These are phyloP conservation scores for Synanthedon tipuliformis DNA, from an alignment of 2,888 invertebrate genomes.

Conservation along the genomic window DNA sequence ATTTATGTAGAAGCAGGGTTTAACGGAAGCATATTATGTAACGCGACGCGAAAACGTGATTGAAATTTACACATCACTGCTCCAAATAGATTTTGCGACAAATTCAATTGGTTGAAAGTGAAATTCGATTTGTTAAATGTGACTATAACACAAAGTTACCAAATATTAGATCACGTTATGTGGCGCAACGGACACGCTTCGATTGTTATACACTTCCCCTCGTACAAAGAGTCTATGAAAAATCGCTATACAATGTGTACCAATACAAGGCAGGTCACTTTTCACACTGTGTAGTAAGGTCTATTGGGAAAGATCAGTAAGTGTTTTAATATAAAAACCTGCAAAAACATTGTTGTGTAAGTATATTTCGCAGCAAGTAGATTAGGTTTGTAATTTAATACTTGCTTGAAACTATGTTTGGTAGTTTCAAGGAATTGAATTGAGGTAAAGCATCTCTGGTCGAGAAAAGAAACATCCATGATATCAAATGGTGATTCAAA, in stretches of 20 bases:
- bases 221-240: conserved; percentile 6
- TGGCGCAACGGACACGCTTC: conserved; percentile 26
- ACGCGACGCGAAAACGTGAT: conserved; percentile 15
- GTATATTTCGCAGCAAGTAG: no score
- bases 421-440: no score
- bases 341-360: no score
- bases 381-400: no score
- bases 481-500: no score
- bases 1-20: conserved; percentile 4
- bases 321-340: not conserved
- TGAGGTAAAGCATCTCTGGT: no score
- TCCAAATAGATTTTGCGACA: conserved; percentile 18
- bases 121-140: not conserved
- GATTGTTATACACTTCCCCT: conserved; percentile 12
- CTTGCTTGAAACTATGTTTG: no score
- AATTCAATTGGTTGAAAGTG: conserved; percentile 14
- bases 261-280: conserved; percentile 16
- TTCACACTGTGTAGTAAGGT: conserved; percentile 14
- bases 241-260: conserved; percentile 2
- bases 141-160: conserved; percentile 9
- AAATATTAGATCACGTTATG: conserved; percentile 28
- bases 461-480: no score
- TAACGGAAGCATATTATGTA: conserved; percentile 6
- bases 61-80: conserved; percentile 28
- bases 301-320: conserved; percentile 14